Base-by-base conservation (phyloP, 37 sponge, comb jelly and placozoan species). In the Aplysina aerophoba region DNA sequence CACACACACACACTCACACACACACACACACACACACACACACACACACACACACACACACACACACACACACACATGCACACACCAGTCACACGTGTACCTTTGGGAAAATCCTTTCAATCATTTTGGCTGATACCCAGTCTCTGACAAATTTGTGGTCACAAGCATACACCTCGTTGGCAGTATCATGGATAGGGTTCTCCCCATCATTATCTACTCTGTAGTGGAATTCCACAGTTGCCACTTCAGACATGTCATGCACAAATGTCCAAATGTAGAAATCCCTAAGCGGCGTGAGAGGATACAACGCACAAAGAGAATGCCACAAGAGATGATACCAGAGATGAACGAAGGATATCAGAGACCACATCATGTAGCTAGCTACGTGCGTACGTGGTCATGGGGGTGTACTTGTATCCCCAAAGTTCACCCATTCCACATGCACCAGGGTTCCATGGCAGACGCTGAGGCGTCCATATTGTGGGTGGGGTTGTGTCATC, bases 371-470 rank as follows among this genome's bases (percentile, higher is more conserved):
- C 50, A 44, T 44, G 50, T 44, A 44, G 8, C 50, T 44, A 44
- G 8, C 31, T 35, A 17, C 11, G 21, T 27, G 77, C 89, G 19
- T 60, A 89, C 90, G 81, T 63, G 20, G 85, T 41, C 82, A 89
- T 84, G 24, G 90, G 82, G 30, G 86, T 81, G 36, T 89, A 89
- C 73, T 89, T 85, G 90, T 89, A 89, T 0, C 84, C 85, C 90
- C 90, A 89, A 20, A 89, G 86, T 58, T 89, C 90, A 50, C 90
- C 90, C 90, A 89, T 89, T 16, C 86, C 90, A 73, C 90, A 89
- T 16, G 57, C 28, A 25, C 90, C 90, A n/a, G 90, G 90, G 53
- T 89, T 89, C 90, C 90, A 89, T 58, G 90, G 90, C 35, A 89
- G 35, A 37, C 90, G 63, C 67, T 89, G 90, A 16, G 81, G 73